Evolutionary conservation across 2,797 vertebrate genomes (phyloP), one percentile per base, ranked within the genome.

Genomic region (Malurus leucopterus): DNA sequence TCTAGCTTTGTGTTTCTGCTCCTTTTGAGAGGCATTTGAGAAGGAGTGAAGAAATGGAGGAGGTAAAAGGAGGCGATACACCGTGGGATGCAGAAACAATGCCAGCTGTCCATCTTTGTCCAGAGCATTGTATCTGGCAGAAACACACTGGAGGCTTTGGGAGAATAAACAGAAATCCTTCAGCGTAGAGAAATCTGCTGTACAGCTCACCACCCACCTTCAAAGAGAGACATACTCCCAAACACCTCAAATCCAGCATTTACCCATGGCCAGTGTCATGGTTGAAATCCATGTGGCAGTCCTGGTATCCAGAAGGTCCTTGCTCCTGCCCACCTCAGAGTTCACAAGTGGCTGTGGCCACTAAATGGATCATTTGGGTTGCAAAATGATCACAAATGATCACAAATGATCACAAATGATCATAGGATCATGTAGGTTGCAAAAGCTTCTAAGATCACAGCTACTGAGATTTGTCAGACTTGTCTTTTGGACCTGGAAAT

Each of bases 1-100:
- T 89, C 36, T 70, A 46, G 20, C 32, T 11, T 59, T 34, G 23
- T 7, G 18, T 59, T 87, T 71, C 55, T 26, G 2, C 54, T 32
- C 8, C 36, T 38, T 0, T n/a, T n/a, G n/a, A n/a, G n/a, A n/a
- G 0, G 14, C 22, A 36, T 23, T 44, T 34, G 11, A 44, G 26
- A 36, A 51, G 15, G 9, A 62, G 49, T 59, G 50, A 8, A 71
- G 30, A 70, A 80, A 38, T 1, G 44, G 26, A 64, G 20, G 27
- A 73, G 32, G 43, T 27, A 41, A 61, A 75, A 91, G 68, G 36
- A 76, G 13, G 20, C 1, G 0, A 17, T 34, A 24, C 10, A 13
- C 10, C 11, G 16, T 38, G 36, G 50, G 29, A 50, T 7, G 8
- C 0, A 1, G 40, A 65, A 81, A 40, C 22, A n/a, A 2, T n/a